Conservation (phyloP, 1,140 invertebrate genomes). For the Aphelinus atriplicis region DNA sequence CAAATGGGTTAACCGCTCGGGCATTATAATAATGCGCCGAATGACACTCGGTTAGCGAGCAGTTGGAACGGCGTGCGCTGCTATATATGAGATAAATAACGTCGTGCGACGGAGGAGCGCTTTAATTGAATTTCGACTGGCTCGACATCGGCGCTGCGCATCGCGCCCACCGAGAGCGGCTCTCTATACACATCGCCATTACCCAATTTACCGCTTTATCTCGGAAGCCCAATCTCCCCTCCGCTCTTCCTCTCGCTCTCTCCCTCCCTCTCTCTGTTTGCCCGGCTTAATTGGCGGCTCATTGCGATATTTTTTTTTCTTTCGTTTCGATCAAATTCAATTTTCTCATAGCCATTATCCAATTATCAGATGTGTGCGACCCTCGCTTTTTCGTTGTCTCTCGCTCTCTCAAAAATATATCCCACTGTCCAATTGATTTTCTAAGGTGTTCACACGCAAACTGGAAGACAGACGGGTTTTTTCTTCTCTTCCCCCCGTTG, state of each 20-base stretch:
- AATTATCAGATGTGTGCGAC: conserved; percentile 12
- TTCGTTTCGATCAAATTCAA: neutral
- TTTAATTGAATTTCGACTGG: conserved; percentile 17
- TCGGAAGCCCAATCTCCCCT: neutral
- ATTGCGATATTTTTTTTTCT: neutral
- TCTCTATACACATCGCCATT: neutral
- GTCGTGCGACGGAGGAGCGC: neutral
- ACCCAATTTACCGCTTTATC: conserved; percentile 28
- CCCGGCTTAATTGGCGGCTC: conserved; percentile 14
- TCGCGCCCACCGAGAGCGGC: conserved; percentile 8
- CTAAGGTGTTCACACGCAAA: too few relatives aligned
- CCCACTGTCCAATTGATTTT: too few relatives aligned
- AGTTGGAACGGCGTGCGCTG: too few relatives aligned
- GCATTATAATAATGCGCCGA: conserved; percentile 22
- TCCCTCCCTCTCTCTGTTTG: neutral
- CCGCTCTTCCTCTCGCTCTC: too few relatives aligned
- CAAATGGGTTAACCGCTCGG: conserved; percentile 8
- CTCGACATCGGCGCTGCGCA: conserved; percentile 14
- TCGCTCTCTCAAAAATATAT: too few relatives aligned
- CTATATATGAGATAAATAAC: too few relatives aligned
- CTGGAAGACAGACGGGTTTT: too few relatives aligned
- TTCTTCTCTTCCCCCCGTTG: too few relatives aligned
- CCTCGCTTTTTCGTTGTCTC: neutral
- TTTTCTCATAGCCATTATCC: conserved; percentile 12
- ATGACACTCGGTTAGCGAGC: too few relatives aligned